Percentiles rank a stretch among this genome's conserved stretches.
Evolutionary conservation across 2,797 vertebrate species (phyloP).

Genomic region (Siniperca obscura): DNA sequence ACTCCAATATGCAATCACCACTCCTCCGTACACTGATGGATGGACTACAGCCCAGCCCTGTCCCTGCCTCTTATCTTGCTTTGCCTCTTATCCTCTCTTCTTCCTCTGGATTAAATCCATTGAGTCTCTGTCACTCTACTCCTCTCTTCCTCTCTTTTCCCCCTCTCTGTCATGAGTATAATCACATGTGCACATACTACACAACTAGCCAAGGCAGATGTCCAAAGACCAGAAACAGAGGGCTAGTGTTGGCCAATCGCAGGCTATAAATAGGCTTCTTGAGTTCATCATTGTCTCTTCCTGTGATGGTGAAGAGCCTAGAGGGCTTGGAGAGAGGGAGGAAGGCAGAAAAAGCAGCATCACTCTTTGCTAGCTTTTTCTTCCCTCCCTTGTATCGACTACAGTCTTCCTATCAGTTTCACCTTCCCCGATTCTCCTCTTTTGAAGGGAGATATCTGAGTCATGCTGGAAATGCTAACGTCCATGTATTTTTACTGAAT

Average conservation of each 20-base stretch:
- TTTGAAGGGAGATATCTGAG: conserved; percentile 41
- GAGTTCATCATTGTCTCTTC: conserved; percentile 81
- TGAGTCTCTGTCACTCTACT: conserved; percentile 57
- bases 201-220: conserved; percentile 70
- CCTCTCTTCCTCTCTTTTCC: conserved; percentile 25
- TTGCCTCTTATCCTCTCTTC: conserved; percentile 59
- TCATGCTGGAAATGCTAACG: neutral
- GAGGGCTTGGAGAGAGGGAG: conserved; percentile 60
- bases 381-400: conserved; percentile 35
- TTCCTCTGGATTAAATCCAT: conserved; percentile 71
- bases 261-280: conserved; percentile 81
- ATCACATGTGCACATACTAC: conserved; percentile 65
- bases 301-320: conserved; percentile 75
- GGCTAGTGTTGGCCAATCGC: conserved; percentile 75
- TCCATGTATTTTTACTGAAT: neutral
- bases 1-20: conserved; percentile 45
- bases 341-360: conserved; percentile 46
- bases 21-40: conserved; percentile 56
- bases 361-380: conserved; percentile 46
- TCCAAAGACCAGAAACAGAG: conserved; percentile 76
- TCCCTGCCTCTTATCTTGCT: conserved; percentile 56
- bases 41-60: conserved; percentile 58
- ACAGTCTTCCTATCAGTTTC: conserved; percentile 52
- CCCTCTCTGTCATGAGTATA: conserved; percentile 54
- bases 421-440: conserved; percentile 45